Base-by-base conservation (phyloP, 2,113 vertebrate genomes). In the Myotis brandtii region DNA sequence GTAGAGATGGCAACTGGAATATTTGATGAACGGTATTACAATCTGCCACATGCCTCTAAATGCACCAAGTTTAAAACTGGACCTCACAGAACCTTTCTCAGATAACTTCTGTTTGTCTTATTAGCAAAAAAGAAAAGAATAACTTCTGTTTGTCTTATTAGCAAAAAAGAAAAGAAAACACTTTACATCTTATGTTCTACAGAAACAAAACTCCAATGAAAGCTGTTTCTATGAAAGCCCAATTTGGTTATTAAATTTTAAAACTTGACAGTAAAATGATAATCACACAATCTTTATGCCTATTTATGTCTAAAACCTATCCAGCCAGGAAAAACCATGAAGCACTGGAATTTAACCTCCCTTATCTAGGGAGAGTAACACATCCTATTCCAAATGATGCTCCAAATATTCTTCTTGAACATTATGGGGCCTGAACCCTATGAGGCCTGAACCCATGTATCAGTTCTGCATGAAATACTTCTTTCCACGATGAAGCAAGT, bases 401-500 rank as follows among this genome's bases (percentile, higher is more conserved):
- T 56, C 40, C 62, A 77, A 56, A 40, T 79, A 73, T 12, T 86
- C 67, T 21, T 46, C 12, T 82, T 59, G 56, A 40, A 17, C 20
- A 18, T 67, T 25, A 48, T 59, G n/a, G 52, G 18, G 20, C 18
- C 52, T 54, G 52, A 54, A 54, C 52, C 52, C 18, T 54, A 54
- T 54, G 17, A 5, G 9, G 80, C 12, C 16, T 56, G 27, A 83
- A 73, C 54, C 10, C 8, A 18, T 73, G 1, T 56, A n/a, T 69
- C 69, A 66, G 21, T 85, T 80, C 72, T 59, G 4, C 12, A 4
- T 89, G 34, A 92, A 84, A 84, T 52, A 50, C 18, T 91, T 14
- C 17, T 92, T 93, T 80, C 73, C 21, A 43, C 14, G 17, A 59
- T 40, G 72, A 89, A 92, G 66, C 46, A 50, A 96, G 25, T 59